These are phyloP conservation scores for Callaeas wilsoni DNA, from an alignment of 2,113 vertebrate genomes.

Conservation along the genomic window DNA sequence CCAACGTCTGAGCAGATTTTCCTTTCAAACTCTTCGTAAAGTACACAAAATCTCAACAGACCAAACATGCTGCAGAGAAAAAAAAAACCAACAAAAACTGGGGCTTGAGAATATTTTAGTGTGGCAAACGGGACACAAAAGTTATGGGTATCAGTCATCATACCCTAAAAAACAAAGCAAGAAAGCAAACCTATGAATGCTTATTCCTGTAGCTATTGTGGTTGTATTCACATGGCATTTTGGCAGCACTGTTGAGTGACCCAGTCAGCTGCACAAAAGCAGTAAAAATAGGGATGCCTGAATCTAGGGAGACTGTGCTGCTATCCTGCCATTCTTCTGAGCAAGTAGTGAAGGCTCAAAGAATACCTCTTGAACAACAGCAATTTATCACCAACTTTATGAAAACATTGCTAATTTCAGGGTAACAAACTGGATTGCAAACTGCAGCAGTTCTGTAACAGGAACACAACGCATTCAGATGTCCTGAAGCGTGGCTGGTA, in stretches of 20 bases:
- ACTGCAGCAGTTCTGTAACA: neutral
- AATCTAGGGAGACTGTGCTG: neutral
- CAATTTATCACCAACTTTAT: neutral
- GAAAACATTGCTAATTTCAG: neutral
- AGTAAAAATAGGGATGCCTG: neutral
- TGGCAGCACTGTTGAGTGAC: neutral
- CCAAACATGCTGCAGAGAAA: neutral
- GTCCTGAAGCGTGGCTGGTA: neutral
- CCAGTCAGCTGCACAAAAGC: neutral
- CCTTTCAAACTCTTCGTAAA: neutral
- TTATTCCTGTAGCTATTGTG: neutral
- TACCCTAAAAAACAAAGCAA: neutral
- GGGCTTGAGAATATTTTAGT: neutral
- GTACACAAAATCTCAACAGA: neutral
- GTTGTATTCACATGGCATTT: fast-evolving
- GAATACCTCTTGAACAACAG: neutral
- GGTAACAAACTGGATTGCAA: neutral
- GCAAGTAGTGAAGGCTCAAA: neutral
- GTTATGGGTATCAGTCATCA: fast-evolving
- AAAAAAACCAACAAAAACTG: neutral
- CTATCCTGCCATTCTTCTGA: neutral
- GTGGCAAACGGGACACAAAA: neutral
- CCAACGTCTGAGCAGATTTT: neutral
- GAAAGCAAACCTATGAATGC: neutral
- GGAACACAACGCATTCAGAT: neutral